phyloP scores from a whole-genome alignment of 1,140 invertebrate species.

The Chrysopa pallens region DNA sequence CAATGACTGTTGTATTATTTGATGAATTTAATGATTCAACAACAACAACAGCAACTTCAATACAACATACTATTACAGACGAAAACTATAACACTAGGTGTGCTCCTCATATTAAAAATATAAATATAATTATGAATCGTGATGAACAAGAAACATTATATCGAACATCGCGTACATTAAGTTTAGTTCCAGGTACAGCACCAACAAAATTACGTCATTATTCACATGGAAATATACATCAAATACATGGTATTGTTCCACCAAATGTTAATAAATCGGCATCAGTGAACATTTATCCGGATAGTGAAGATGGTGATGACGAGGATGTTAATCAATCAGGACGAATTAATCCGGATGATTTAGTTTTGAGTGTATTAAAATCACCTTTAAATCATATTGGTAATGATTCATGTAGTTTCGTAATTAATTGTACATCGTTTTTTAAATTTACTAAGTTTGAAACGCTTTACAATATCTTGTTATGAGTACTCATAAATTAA shows the following conservation, averaged over 20 bases:
- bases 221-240: slow-evolving; percentile 15
- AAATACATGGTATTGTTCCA: slow-evolving; percentile 7
- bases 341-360: slow-evolving; percentile 25
- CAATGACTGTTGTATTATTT: no score
- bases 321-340: slow-evolving; percentile 7
- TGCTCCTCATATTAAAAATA: background rate
- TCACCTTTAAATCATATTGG: slow-evolving; percentile 28
- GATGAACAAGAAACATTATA: slow-evolving; percentile 40
- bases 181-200: slow-evolving; percentile 19
- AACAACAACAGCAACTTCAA: no score
- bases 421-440: no score
- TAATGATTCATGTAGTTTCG: no score
- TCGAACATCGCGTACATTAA: slow-evolving; percentile 36
- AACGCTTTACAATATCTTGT: no score
- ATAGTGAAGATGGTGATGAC: background rate
- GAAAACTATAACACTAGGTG: background rate
- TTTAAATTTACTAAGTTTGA: no score
- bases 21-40: no score
- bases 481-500: no score
- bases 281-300: background rate
- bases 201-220: slow-evolving; percentile 7
- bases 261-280: background rate
- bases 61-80: no score
- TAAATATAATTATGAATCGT: slow-evolving; percentile 33
- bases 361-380: slow-evolving; percentile 38